Evolutionary conservation across 2,113 vertebrate genomes (phyloP).

Genomic region (Silurus glanis): DNA sequence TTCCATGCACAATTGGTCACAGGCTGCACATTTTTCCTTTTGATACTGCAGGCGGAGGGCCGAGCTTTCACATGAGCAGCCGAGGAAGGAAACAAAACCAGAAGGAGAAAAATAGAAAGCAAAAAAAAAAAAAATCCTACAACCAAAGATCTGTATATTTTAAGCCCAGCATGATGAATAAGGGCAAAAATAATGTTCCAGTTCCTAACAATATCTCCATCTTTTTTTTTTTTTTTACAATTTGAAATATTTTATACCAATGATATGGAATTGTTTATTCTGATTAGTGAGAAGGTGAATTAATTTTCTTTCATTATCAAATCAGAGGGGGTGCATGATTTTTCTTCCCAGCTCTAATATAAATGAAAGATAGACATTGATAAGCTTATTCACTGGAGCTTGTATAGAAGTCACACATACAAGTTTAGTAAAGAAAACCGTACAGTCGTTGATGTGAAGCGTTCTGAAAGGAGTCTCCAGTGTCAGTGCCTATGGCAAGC

Average conservation of each 20-base stretch:
- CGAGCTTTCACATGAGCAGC: constrained; percentile 4
- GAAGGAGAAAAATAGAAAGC: neutral
- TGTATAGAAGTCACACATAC: no score
- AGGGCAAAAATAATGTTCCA: neutral
- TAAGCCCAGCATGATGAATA: neutral
- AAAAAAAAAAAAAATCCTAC: neutral
- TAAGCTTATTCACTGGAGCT: no score
- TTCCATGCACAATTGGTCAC: constrained; percentile 59
- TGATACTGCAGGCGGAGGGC: constrained; percentile 39
- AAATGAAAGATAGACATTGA: neutral
- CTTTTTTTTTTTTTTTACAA: neutral
- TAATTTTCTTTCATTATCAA: neutral
- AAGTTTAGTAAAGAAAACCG: no score
- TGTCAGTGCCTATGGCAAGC: no score
- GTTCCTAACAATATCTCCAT: neutral
- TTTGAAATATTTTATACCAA: neutral
- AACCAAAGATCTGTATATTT: neutral
- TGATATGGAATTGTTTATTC: neutral
- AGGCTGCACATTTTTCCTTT: constrained; percentile 44
- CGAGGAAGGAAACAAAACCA: constrained; percentile 1
- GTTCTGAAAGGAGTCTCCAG: no score
- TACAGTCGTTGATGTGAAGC: no score
- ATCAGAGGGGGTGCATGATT: neutral
- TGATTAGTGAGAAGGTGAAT: neutral
- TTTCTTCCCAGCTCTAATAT: neutral